Conservation (phyloP, 2,888 invertebrate species). For the Scrobipalpa costella region DNA sequence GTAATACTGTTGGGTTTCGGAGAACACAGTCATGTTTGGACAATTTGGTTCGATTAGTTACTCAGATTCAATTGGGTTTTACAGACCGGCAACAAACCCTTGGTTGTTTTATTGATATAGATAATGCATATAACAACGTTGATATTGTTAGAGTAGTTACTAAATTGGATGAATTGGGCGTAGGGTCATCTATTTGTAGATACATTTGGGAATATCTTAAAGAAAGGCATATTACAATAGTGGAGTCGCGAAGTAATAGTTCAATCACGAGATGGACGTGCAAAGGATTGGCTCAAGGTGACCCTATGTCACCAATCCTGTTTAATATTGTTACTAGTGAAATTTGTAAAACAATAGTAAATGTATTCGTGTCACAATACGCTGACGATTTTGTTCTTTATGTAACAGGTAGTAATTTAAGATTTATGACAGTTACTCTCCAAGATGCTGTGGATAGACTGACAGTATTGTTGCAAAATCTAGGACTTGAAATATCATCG, state of each 20-base stretch:
- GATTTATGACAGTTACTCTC: neutral
- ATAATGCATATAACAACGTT: constrained; percentile 28
- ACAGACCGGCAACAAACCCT: constrained; percentile 24
- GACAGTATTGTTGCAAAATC: neutral
- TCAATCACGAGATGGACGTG: constrained; percentile 23
- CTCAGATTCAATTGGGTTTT: constrained; percentile 30
- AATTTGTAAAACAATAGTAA: constrained; percentile 22
- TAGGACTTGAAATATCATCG: constrained; percentile 27
- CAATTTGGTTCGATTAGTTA: constrained; percentile 24
- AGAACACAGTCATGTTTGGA: constrained; percentile 28
- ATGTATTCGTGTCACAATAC: constrained; percentile 29
- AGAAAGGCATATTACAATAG: constrained; percentile 20
- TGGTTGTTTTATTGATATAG: neutral
- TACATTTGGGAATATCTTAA: constrained; percentile 29
- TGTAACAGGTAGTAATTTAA: constrained; percentile 2
- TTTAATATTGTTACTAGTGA: constrained; percentile 32
- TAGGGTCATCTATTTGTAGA: constrained; percentile 22
- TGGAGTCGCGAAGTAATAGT: neutral
- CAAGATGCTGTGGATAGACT: constrained; percentile 5
- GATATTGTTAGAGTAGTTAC: constrained; percentile 17
- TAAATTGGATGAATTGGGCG: constrained; percentile 26
- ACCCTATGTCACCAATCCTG: constrained; percentile 33
- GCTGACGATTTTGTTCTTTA: constrained; percentile 30
- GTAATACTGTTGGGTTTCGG: constrained; percentile 28
- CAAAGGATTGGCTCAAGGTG: constrained; percentile 32